These are phyloP conservation scores for Neostethus bicornis DNA, from an alignment of 2,797 vertebrate genomes.

Conservation along the genomic window DNA sequence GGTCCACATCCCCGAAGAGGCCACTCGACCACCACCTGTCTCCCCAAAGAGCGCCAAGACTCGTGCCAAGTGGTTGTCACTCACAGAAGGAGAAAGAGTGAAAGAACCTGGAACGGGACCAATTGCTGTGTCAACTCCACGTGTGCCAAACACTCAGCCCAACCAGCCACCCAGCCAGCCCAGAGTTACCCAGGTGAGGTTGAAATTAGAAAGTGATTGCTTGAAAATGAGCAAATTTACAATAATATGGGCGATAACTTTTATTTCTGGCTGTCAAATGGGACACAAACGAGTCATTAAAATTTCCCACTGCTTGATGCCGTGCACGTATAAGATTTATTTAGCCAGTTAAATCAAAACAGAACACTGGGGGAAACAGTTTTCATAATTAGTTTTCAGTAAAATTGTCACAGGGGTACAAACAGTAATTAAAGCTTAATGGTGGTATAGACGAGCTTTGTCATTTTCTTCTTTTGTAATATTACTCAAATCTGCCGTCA, in stretches of 20 bases:
- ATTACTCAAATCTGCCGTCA: too few relatives aligned
- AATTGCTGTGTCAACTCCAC: conserved; percentile 73
- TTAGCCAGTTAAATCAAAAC: conserved; percentile 25
- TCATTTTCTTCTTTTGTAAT: too few relatives aligned
- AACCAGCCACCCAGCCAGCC: conserved; percentile 82
- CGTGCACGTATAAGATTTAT: conserved; percentile 40
- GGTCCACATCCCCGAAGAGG: conserved; percentile 91
- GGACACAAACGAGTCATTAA: conserved; percentile 23
- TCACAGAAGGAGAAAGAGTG: conserved; percentile 85
- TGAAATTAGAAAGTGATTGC: conserved; percentile 6
- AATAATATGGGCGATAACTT: conserved; percentile 8
- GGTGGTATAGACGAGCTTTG: too few relatives aligned
- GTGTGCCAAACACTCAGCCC: conserved; percentile 69
- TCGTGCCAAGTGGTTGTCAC: conserved; percentile 93
- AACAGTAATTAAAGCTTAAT: conserved; percentile 19
- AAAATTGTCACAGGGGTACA: conserved; percentile 8
- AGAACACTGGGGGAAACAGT: conserved; percentile 23
- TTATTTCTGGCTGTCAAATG: conserved; percentile 25
- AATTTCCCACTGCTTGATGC: conserved; percentile 38
- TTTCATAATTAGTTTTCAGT: conserved; percentile 43
- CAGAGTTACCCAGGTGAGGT: conserved; percentile 84
- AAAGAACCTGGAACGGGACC: conserved; percentile 71
- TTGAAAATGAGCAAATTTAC: conserved; percentile 1
- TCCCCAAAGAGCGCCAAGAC: conserved; percentile 87
- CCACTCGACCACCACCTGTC: conserved; percentile 73